Percentiles rank a stretch among this genome's conserved stretches.
These are phyloP conservation scores for Mormyrus lacerda DNA, from an alignment of 2,113 vertebrate genomes.

Conservation along the genomic window DNA sequence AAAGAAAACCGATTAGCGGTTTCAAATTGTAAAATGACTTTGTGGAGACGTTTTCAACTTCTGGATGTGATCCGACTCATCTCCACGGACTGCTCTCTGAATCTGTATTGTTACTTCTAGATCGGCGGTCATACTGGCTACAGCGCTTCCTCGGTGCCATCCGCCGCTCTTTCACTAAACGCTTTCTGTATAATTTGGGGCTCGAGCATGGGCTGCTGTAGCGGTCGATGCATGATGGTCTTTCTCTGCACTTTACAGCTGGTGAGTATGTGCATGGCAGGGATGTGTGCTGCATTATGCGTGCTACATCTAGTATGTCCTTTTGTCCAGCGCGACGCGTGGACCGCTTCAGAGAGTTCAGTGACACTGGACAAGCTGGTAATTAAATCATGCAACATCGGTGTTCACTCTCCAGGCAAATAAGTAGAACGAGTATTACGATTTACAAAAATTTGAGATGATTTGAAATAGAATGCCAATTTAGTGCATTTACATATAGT, in stretches of 20 bases:
- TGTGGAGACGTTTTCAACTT: background rate
- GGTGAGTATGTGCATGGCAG: conserved; percentile 47
- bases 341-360: background rate
- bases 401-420: background rate
- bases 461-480: background rate
- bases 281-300: background rate
- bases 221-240: conserved; percentile 54
- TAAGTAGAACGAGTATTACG: background rate
- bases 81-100: background rate
- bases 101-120: background rate
- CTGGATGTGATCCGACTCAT: background rate
- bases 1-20: background rate
- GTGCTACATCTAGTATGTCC: background rate
- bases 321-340: background rate
- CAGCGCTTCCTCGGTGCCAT: background rate
- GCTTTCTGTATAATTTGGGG: background rate
- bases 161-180: background rate
- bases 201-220: conserved; percentile 51
- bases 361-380: background rate
- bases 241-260: conserved; percentile 60
- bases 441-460: background rate
- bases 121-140: background rate
- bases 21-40: background rate
- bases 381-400: background rate
- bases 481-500: background rate